These are phyloP conservation scores for Parazoanthus darwini DNA, from an alignment of 92 coral and sea anemone genomes.

Conservation along the genomic window DNA sequence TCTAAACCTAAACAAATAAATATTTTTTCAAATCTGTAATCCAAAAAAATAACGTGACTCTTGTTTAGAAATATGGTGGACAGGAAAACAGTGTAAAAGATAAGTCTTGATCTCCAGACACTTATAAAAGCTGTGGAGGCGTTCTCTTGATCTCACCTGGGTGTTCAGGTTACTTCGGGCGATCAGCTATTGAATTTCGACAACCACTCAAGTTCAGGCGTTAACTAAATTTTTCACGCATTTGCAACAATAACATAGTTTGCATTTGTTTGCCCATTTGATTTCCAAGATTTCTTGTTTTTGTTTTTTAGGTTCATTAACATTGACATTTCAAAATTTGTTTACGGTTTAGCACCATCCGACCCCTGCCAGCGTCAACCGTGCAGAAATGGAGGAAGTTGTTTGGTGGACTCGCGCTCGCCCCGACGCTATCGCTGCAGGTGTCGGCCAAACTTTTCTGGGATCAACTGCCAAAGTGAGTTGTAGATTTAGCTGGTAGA, in stretches of 20 bases:
- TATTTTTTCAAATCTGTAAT: too few relatives aligned
- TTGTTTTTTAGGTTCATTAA: not conserved
- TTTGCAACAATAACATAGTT: too few relatives aligned
- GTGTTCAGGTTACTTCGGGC: too few relatives aligned
- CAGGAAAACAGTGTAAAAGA: too few relatives aligned
- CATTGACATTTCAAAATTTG: not conserved
- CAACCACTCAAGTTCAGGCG: not conserved
- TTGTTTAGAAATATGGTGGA: too few relatives aligned
- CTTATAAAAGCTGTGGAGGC: too few relatives aligned
- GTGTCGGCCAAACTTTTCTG: constrained; percentile 64
- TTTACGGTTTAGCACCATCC: constrained; percentile 33
- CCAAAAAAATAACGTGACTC: too few relatives aligned
- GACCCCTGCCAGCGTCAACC: constrained; percentile 79
- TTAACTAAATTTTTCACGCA: not conserved
- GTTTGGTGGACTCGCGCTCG: constrained; percentile 48
- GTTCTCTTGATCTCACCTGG: too few relatives aligned
- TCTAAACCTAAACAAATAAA: too few relatives aligned
- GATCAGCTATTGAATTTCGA: not conserved
- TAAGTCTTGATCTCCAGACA: too few relatives aligned
- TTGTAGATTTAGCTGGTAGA: not conserved
- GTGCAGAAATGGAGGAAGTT: constrained; percentile 80
- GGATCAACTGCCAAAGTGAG: constrained; percentile 69
- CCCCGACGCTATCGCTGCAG: constrained; percentile 76
- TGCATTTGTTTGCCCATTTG: not conserved
- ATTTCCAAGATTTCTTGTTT: too few relatives aligned